Evolutionary conservation across 1,140 invertebrate genomes (phyloP), one percentile per base, ranked within the genome.

Genomic region (Mercenaria mercenaria): DNA sequence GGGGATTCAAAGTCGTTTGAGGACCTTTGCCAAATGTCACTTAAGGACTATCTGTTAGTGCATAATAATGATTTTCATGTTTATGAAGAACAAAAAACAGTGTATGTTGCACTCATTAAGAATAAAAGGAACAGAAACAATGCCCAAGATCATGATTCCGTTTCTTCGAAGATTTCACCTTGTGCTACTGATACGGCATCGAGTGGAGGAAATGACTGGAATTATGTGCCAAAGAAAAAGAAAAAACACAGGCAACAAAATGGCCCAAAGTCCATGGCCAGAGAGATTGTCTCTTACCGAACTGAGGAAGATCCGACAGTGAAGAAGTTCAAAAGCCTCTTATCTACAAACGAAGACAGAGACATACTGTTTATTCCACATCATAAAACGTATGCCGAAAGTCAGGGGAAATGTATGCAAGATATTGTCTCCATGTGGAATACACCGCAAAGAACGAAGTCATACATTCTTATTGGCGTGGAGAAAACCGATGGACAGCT

Each of bases 381-480:
- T 47, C 39, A 72, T 74, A 52, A 41, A 0, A 20, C 20, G 50
- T 85, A 74, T 56, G 11, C 32, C 8, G 29, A 18, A 26, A 85
- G 74, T 56, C 82, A 64, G 18, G 37, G n/a, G 8, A 85, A 74
- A 50, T 74, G 39, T 11, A 32, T 50, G 41, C 29, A 43, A 26
- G 76, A 88, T 39, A 72, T 88, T 50, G 87, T 88, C n/a, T 47
- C 43, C 43, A 47, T 88, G 64, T 88, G 87, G 87, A 88, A 88
- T 29, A 88, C 87, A 18, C 87, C 87, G n/a, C 59, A 88, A 20
- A 88, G 87, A 34, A 39, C 61, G 29, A 81, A 52, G 20, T 69
- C 76, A 20, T 47, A 79, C 43, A 88, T 88, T 80, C 29, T 88
- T 20, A 67, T 88, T 20, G 87, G 87, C 13, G 87, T 88, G 6